A percentile compares a stretch with the other conserved stretches of the same genome.
Evolutionary conservation across 2,888 invertebrate genomes (phyloP).

Genomic region (Sphaerolaimus hirsutus): DNA sequence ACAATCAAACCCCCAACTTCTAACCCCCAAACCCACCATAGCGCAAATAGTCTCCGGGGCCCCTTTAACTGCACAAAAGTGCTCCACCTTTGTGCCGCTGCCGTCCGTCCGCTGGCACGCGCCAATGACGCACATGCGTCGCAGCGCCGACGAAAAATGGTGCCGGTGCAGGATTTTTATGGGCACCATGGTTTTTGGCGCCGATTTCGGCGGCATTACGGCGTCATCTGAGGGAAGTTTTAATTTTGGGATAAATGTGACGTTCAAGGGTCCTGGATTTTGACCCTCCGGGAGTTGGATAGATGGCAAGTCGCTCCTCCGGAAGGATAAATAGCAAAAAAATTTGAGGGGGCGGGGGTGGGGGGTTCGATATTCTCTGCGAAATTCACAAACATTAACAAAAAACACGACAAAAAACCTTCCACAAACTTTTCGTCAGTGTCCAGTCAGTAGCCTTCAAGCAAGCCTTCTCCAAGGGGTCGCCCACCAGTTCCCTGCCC

Average conservation of each 20-base stretch:
- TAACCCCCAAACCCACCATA: slow-evolving; percentile 53
- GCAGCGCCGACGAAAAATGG: slow-evolving; percentile 77
- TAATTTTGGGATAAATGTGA: no score
- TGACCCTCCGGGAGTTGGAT: no score
- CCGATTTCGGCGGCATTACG: slow-evolving; percentile 54
- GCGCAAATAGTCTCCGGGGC: slow-evolving; percentile 78
- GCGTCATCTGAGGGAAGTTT: slow-evolving; percentile 51
- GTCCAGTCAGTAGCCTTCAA: slow-evolving; percentile 83
- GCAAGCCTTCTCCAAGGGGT: slow-evolving; percentile 92
- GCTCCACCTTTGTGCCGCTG: slow-evolving; percentile 58
- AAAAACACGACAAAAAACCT: neutral
- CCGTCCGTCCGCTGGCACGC: slow-evolving; percentile 46
- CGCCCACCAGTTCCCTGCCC: slow-evolving; percentile 84
- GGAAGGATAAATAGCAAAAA: no score
- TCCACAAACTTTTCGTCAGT: slow-evolving; percentile 49
- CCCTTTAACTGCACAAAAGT: slow-evolving; percentile 83
- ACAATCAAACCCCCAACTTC: no score
- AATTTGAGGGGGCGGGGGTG: no score
- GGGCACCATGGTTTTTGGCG: slow-evolving; percentile 42
- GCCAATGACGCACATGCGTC: slow-evolving; percentile 84
- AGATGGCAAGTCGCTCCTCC: no score
- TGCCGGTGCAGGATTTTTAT: slow-evolving; percentile 79
- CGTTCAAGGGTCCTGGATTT: no score
- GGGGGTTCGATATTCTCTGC: no score
- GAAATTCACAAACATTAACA: neutral